Base-by-base conservation (phyloP, 2,888 invertebrate species). In the Perizoma flavofasciatum region DNA sequence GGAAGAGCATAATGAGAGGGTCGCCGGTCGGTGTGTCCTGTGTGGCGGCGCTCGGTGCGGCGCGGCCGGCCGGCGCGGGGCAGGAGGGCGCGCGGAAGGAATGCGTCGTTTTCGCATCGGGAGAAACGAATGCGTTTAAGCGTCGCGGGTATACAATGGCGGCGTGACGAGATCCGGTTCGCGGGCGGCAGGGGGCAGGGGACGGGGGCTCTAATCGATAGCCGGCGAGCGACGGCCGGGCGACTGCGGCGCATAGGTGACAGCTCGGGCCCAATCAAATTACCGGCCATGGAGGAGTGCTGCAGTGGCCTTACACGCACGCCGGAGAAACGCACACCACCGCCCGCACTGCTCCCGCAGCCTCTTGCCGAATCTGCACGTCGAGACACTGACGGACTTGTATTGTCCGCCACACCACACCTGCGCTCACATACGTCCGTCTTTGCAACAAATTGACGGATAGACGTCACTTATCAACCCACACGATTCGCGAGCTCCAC, bases 71-170 rank as follows among this genome's bases (percentile, higher is more conserved):
- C 76, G 77, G 75, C 72, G 83, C 77, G 82, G 82, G 84, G 84
- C 74, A 80, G 83, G 82, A 78, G 85, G 85, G 84, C 85, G 89
- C 86, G 88, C 88, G 91, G 91, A 91, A 91, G 91, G 91, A 91
- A 91, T 91, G 91, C 91, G 91, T 91, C 91, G 91, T 91, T 91
- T 91, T 92, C 91, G 91, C 91, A 92, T 91, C 90, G 90, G 91
- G 91, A 92, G 91, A 92, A 92, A 91, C 91, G 91, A 92, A 92
- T 92, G 91, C 91, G 91, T 90, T 90, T 90, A 91, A 91, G 91
- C 90, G 89, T 90, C 91, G 91, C 90, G 90, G 88, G 89, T 90
- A 91, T 88, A 91, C 91, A 91, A 91, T 90, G 90, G 91, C 91
- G 90, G 90, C 90, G 91, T 90, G 91, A 92, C 91, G 91, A 91